Evolutionary conservation across 2,888 invertebrate species (phyloP).

Genomic region (Scaptodrosophila latifasciaeformis): DNA sequence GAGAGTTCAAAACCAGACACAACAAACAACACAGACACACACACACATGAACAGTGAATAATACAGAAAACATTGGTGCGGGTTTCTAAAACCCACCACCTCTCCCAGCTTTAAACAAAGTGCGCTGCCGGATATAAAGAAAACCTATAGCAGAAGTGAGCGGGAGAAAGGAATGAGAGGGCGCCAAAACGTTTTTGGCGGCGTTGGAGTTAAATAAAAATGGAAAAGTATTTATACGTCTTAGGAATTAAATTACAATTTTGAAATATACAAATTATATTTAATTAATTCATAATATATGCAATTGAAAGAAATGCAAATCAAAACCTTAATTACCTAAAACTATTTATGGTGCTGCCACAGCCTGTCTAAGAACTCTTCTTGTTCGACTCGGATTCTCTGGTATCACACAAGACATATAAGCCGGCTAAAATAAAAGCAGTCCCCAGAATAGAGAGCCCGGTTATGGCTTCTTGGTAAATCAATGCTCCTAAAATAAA

Average conservation of each 20-base stretch:
- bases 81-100: conserved; percentile 38
- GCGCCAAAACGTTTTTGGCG: background rate
- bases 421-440: conserved; percentile 82
- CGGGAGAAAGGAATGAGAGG: background rate
- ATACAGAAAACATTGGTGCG: conserved; percentile 15
- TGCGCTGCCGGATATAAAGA: no score
- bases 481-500: conserved; percentile 82
- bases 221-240: conserved; percentile 58
- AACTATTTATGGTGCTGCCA: conserved; percentile 48
- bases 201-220: conserved; percentile 17
- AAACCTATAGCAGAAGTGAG: background rate
- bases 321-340: conserved; percentile 44
- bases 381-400: background rate
- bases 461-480: conserved; percentile 82
- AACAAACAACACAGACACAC: conserved; percentile 5
- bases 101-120: no score
- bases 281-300: conserved; percentile 48
- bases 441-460: conserved; percentile 84
- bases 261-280: conserved; percentile 60
- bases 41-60: conserved; percentile 6
- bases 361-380: conserved; percentile 45
- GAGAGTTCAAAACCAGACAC: conserved; percentile 39
- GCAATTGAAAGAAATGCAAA: conserved; percentile 22
- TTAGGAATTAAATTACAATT: conserved; percentile 58
- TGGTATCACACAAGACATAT: conserved; percentile 77